These are phyloP conservation scores for Parazoanthus atlanticus DNA, from an alignment of 92 coral and sea anemone species.

Conservation along the genomic window DNA sequence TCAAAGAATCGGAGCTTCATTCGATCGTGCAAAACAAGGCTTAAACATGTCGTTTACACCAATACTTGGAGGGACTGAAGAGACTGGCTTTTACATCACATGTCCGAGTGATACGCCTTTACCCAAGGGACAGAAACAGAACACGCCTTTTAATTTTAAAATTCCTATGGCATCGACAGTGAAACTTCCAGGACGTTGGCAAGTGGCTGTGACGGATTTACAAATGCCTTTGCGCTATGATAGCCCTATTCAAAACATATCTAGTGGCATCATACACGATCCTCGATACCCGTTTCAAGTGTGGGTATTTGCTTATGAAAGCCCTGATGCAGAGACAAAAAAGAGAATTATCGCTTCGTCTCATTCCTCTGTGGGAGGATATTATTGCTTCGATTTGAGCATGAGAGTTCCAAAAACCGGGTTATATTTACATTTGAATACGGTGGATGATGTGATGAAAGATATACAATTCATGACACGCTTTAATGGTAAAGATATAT, in stretches of 20 bases:
- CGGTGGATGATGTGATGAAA: too few relatives aligned
- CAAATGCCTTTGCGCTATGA: neutral
- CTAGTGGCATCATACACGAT: neutral
- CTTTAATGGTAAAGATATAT: neutral
- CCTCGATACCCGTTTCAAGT: neutral
- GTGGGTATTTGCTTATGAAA: neutral
- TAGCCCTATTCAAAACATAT: neutral
- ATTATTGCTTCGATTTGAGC: too few relatives aligned
- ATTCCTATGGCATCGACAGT: neutral
- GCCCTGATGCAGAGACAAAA: neutral
- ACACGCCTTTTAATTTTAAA: neutral
- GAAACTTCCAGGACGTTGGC: neutral
- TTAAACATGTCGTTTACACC: neutral
- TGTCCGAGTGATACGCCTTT: neutral
- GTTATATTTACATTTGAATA: too few relatives aligned
- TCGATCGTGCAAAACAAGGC: slow-evolving; percentile 13
- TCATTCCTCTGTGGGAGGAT: too few relatives aligned
- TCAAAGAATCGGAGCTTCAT: neutral
- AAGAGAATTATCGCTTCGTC: neutral
- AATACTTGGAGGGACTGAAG: neutral
- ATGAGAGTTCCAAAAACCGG: too few relatives aligned
- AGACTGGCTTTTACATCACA: neutral
- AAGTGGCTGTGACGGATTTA: neutral
- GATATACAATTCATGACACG: too few relatives aligned
- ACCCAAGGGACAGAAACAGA: neutral